A percentile compares a stretch with the other conserved stretches of the same genome.
Conservation (phyloP, 1,140 invertebrate genomes). For the Hirudo medicinalis region DNA sequence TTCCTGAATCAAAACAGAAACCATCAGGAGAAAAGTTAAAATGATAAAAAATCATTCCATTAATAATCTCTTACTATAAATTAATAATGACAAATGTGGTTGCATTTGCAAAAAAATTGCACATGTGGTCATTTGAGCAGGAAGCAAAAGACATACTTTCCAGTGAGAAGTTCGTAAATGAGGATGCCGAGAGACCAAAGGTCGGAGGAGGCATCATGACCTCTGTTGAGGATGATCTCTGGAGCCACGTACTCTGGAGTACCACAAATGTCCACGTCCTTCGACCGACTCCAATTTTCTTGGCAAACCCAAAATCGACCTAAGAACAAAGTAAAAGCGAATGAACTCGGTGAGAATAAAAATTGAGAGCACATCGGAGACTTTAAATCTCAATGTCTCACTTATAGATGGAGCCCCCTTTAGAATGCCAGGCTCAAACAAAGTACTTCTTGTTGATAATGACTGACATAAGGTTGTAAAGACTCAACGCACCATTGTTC, state of each 20-base stretch:
- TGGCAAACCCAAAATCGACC: constrained; percentile 97
- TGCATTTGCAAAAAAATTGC: constrained; percentile 55
- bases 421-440: neutral
- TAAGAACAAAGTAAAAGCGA: constrained; percentile 31
- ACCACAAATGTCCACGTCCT: constrained; percentile 91
- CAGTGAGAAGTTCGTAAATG: constrained; percentile 76
- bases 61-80: too few species aligned
- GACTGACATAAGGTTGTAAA: neutral
- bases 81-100: constrained; percentile 77
- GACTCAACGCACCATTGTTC: too few species aligned
- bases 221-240: constrained; percentile 79
- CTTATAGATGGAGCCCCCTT: too few species aligned
- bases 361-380: too few species aligned
- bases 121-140: too few species aligned
- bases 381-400: too few species aligned
- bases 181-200: constrained; percentile 88
- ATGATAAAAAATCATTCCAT: too few species aligned
- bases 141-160: constrained; percentile 40
- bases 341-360: too few species aligned
- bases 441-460: neutral
- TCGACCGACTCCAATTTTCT: constrained; percentile 61
- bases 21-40: neutral
- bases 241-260: constrained; percentile 81
- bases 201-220: constrained; percentile 79
- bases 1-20: neutral